A percentile compares a stretch with the other conserved stretches of the same genome.
These are phyloP conservation scores for Aphelenchoides besseyi DNA, from an alignment of 1,140 invertebrate genomes.

Conservation along the genomic window DNA sequence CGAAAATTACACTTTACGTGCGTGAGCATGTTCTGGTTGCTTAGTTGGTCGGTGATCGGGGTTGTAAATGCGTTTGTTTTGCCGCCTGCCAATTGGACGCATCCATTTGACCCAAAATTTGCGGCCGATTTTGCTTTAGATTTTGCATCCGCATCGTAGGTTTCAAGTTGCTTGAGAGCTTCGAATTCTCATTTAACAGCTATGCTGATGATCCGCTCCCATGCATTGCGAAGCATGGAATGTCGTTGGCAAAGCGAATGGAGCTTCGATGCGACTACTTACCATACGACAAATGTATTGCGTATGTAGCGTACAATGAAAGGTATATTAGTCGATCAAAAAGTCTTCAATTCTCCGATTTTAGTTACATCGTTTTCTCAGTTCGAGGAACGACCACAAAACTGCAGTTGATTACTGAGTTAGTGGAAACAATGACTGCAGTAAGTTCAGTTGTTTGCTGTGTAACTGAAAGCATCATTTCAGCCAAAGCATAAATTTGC, in stretches of 20 bases:
- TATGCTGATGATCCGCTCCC: slow-evolving; percentile 36
- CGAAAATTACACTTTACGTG: not conserved
- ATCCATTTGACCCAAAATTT: slow-evolving; percentile 24
- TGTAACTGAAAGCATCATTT: not conserved
- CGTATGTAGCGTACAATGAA: slow-evolving; percentile 32
- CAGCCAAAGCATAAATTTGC: slow-evolving; percentile 43
- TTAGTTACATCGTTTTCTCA: slow-evolving; percentile 45
- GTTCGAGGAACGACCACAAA: slow-evolving; percentile 42
- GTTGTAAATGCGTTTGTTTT: slow-evolving; percentile 8
- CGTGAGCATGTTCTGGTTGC: not conserved
- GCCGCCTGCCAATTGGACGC: slow-evolving; percentile 36
- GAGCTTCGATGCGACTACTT: slow-evolving; percentile 39
- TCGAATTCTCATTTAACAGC: no score
- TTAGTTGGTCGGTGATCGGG: not conserved
- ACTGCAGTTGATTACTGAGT: slow-evolving; percentile 42
- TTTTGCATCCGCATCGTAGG: slow-evolving; percentile 26
- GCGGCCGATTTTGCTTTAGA: slow-evolving; percentile 42
- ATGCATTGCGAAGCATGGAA: slow-evolving; percentile 40
- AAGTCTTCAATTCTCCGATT: no score
- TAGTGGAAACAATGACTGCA: slow-evolving; percentile 50
- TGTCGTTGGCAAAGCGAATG: slow-evolving; percentile 14
- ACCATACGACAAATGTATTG: slow-evolving; percentile 34
- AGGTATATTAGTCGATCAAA: no score
- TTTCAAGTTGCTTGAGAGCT: no score
- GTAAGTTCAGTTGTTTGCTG: not conserved